These are phyloP conservation scores for Tiphia femorata DNA, from an alignment of 2,888 invertebrate genomes.

Conservation along the genomic window DNA sequence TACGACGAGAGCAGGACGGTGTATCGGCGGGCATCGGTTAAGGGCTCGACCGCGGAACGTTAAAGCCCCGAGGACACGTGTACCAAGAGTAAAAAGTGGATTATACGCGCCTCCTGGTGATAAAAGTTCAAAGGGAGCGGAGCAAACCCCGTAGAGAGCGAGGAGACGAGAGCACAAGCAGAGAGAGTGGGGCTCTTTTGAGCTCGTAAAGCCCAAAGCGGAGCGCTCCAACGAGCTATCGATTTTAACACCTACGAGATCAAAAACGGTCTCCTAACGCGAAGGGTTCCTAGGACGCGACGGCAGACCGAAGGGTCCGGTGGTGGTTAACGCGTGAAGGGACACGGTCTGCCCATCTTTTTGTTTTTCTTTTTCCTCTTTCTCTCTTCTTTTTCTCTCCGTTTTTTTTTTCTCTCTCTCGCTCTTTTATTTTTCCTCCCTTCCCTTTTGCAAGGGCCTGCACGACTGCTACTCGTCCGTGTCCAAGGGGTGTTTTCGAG, in stretches of 20 bases:
- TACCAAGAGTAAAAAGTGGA: slow-evolving; percentile 31
- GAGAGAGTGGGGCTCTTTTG: slow-evolving; percentile 11
- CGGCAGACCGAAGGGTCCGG: no score
- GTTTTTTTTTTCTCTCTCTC: neutral
- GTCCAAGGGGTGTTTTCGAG: no score
- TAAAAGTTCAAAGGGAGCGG: slow-evolving; percentile 46
- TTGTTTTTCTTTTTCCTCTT: neutral
- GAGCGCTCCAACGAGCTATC: slow-evolving; percentile 14
- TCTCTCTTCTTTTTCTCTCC: neutral
- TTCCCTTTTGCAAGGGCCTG: no score
- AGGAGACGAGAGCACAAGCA: slow-evolving; percentile 4
- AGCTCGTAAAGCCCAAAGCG: slow-evolving; percentile 4
- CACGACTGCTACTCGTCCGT: no score
- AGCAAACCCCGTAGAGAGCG: slow-evolving; percentile 15
- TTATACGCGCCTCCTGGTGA: slow-evolving; percentile 31
- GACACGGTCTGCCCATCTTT: neutral
- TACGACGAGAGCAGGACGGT: slow-evolving; percentile 12
- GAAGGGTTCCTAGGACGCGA: no score
- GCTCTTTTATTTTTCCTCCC: neutral
- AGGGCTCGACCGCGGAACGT: slow-evolving; percentile 7
- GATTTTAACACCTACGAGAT: slow-evolving; percentile 21
- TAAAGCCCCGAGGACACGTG: slow-evolving; percentile 22
- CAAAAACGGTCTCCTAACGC: slow-evolving; percentile 4
- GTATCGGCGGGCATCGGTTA: neutral
- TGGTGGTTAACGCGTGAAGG: no score